Evolutionary conservation across 1,140 invertebrate species (phyloP).

Genomic region (Lineus longissimus): DNA sequence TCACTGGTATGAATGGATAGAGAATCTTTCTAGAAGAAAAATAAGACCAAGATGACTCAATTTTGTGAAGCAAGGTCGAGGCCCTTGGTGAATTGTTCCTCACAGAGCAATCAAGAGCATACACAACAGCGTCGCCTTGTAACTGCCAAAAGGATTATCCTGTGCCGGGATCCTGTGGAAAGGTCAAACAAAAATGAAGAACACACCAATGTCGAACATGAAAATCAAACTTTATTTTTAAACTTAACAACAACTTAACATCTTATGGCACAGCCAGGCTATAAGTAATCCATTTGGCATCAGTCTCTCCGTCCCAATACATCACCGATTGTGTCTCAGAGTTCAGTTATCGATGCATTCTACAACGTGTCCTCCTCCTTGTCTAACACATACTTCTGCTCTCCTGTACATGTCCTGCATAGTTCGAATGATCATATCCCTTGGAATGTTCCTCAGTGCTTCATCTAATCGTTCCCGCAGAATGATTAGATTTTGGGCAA

Average conservation of each 20-base stretch:
- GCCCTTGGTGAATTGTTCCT: neutral
- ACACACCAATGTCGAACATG: neutral
- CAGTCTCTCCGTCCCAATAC: no score
- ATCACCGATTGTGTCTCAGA: no score
- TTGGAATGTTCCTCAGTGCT: neutral
- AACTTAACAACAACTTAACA: neutral
- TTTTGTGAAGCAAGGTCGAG: neutral
- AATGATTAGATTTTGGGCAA: no score
- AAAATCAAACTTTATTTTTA: neutral
- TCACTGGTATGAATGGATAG: neutral
- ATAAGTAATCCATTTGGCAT: neutral
- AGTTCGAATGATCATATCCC: neutral
- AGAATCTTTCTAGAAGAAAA: no score
- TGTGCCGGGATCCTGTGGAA: neutral
- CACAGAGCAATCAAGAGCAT: neutral
- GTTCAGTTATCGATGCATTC: neutral
- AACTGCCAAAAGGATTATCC: neutral
- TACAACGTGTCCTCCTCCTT: neutral
- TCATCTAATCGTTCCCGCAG: no score
- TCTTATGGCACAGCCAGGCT: neutral
- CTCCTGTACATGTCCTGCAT: neutral
- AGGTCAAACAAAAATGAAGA: neutral
- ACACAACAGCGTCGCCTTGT: neutral
- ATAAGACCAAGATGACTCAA: neutral
- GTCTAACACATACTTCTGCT: neutral